Evolutionary conservation across 2,113 vertebrate species (phyloP), one percentile per base, ranked within the genome.

Genomic region (Lepus europaeus): DNA sequence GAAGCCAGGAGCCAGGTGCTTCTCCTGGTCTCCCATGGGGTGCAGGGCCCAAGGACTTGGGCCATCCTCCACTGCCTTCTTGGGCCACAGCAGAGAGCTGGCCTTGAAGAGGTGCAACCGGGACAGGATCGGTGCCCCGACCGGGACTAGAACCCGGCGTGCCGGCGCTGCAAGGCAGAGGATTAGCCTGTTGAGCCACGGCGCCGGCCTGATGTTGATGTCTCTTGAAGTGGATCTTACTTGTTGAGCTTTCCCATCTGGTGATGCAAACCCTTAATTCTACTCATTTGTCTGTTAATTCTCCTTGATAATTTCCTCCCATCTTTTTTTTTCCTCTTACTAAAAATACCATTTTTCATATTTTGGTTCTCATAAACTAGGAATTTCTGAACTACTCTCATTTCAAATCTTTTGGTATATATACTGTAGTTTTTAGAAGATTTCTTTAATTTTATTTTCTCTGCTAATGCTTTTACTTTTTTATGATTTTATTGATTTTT

Each of bases 341-440:
- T 45, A 78, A 80, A 90, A 63, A 73, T 29, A 23, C 12, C 16
- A 31, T 49, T 63, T 61, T 77, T 82, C 2, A 70, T 59, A 11
- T 95, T 6, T 82, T 90, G 0, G 7, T 20, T 63, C 9, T 63
- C 22, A 77, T 78, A 33, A 6, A 53, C 61, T 83, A 20, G 76
- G 31, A 92, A 78, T 78, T 93, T 83, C 51, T 16, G 33, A 81
- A 51, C 3, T 9, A 86, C 80, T 22, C 23, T 95, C 73, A 66
- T 31, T 95, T 85, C 61, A 56, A 86, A 11, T 68, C 5, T 45
- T 74, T 87, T 27, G 14, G 4, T 23, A 33, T 29, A 33, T 22
- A 33, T 25, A 13, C 13, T 33, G 22, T 61, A 39, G 19, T 91
- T 74, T 89, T n/a, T 45, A 77, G 20, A 53, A 61, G 25, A 92